Conservation (phyloP, 2,797 vertebrate genomes). For the Chiloscyllium punctatum region DNA sequence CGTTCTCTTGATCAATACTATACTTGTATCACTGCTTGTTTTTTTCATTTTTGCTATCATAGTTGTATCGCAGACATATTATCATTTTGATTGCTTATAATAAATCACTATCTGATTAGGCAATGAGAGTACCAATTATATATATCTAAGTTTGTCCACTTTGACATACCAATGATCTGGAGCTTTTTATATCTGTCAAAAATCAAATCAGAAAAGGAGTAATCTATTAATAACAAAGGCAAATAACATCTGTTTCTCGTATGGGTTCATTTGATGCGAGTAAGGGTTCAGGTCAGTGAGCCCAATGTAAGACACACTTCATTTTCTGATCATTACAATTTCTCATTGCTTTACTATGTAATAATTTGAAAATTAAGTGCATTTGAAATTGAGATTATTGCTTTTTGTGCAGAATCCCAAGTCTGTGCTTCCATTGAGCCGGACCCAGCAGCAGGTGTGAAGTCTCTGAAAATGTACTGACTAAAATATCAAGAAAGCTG, state of each 20-base stretch:
- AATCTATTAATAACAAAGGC: background rate
- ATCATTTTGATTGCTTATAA: background rate
- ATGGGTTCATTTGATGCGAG: background rate
- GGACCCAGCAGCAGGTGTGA: background rate
- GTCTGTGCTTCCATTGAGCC: background rate
- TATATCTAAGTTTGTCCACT: background rate
- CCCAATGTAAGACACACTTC: background rate
- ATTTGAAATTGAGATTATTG: background rate
- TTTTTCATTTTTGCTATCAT: background rate
- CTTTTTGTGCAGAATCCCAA: background rate
- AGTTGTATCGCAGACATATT: background rate
- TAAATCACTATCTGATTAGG: background rate
- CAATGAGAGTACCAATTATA: background rate
- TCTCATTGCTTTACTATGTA: background rate
- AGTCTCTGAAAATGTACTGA: background rate
- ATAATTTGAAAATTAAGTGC: background rate
- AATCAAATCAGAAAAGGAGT: background rate
- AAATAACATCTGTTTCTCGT: background rate
- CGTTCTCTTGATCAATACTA: background rate
- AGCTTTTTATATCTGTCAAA: background rate
- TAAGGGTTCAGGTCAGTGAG: background rate
- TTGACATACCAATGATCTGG: background rate
- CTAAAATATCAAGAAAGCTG: background rate
- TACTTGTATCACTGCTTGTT: background rate
- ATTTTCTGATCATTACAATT: background rate